Percentiles rank a stretch among this genome's conserved stretches.
phyloP scores from a whole-genome alignment of 1,140 invertebrate genomes.

The Apis florea region DNA sequence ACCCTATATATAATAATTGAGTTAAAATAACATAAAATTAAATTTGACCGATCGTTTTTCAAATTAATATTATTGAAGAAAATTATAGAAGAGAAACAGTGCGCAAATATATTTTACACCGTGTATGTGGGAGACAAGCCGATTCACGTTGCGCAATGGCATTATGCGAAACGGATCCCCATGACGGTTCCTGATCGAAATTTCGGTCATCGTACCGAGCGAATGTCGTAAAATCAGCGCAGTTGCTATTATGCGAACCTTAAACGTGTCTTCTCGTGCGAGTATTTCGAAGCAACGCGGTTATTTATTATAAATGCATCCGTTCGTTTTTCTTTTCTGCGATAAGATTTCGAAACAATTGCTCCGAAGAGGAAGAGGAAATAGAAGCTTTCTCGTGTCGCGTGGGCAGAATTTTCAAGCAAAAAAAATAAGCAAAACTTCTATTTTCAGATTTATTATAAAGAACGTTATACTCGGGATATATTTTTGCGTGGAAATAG shows the following conservation, averaged over 20 bases:
- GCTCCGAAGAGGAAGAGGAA: not conserved
- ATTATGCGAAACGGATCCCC: not conserved
- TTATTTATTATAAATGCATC: not conserved
- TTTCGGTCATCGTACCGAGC: slow-evolving; percentile 3
- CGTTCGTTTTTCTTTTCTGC: not conserved
- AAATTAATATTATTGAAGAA: too few species aligned
- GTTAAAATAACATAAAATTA: too few species aligned
- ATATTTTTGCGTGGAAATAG: too few species aligned
- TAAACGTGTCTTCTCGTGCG: too few species aligned
- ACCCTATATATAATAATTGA: too few species aligned
- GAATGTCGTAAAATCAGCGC: not conserved
- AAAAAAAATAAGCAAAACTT: not conserved
- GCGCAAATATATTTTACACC: too few species aligned
- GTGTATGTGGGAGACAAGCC: too few species aligned
- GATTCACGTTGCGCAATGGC: slow-evolving; percentile 2
- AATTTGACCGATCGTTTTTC: too few species aligned
- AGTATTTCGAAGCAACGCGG: not conserved
- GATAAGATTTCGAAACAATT: not conserved
- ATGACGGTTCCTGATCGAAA: slow-evolving; percentile 22
- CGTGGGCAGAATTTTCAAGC: too few species aligned
- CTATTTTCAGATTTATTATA: too few species aligned
- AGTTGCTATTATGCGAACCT: not conserved
- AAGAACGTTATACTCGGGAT: not conserved
- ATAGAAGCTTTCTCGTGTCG: not conserved
- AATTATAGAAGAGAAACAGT: too few species aligned